Base-by-base conservation (phyloP, 2,888 invertebrate genomes). In the Teinopalpus imperialis region DNA sequence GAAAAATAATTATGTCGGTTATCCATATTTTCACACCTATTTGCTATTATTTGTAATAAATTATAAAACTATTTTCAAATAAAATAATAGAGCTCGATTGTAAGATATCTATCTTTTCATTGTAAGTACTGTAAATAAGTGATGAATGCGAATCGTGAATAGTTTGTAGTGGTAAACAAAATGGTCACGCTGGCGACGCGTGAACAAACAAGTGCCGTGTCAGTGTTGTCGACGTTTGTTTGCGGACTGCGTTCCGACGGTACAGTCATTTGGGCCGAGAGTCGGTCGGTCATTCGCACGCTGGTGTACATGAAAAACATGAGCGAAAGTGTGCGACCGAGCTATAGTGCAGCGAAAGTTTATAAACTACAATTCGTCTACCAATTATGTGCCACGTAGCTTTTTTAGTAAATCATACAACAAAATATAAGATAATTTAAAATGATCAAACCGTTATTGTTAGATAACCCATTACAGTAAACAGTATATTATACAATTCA, bases 201-300 rank as follows among this genome's bases (percentile, higher is more conserved):
- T 87, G 86, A 80, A 86, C 81, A 87, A 86, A 86, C 86, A 86
- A 86, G 78, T 80, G 74, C 62, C 66, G 60, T 61, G 70, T 65
- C 65, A 61, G 63, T 63, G 63, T 62, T 61, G 63, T 65, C 56
- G 21, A 1, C 14, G 16, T 32, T 23, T 23, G 35, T 37, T 26
- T 9, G 31, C 5, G 9, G 23, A 9, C n/a, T n/a, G 13, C 14
- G 12, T 23, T 21, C 31, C 18, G 23, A 23, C 23, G 30, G 27
- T 20, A 45, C 26, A 45, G 39, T 32, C 39, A 18, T 2, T 27
- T 39, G 32, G 26, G 26, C 26, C 37, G 44, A 20, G 34, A 44
- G 39, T 45, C 39, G 46, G 39, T 32, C 46, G 40, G 40, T 40
- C 42, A 46, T 48, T 49, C 49, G 45, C 43, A 43, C 40, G 36